Evolutionary conservation across 1,140 invertebrate species (phyloP), one percentile per base, ranked within the genome.

Genomic region (Phocides pigmalion): DNA sequence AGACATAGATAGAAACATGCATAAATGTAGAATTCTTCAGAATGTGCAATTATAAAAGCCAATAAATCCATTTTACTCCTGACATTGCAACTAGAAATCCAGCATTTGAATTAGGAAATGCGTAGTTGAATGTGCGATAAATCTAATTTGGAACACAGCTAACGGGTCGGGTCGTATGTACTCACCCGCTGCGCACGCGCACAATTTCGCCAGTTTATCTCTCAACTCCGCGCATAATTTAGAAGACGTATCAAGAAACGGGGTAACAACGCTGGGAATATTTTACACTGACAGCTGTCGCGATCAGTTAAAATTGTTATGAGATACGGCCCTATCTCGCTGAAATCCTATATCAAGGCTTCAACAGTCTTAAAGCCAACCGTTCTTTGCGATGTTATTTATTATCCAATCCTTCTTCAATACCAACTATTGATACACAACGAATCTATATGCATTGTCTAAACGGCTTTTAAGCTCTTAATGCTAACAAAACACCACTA

Each of bases 251-350:
- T 78, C 71, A 76, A 68, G 70, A 75, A 74, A 72, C 72, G 61
- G 66, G 66, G 72, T 68, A 73, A 70, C 82, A 82, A 82, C 76
- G 68, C 64, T 46, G 67, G 28, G 59, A 73, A 78, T 84, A 82
- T 73, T 76, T 81, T 66, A 79, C 64, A 65, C 42, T 72, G 79
- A 85, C 76, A 9, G 59, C 51, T 68, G 80, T 80, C 81, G 69
- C 46, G 74, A 66, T 79, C 72, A 66, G 79, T 82, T 87, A 84
- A 74, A 68, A 69, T 69, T 62, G 74, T 79, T 78, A 81, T 78
- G 70, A 81, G 74, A 73, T 77, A 69, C 22, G 65, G 35, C 53
- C 25, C 35, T 58, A 59, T 62, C 51, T 39, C 28, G 28, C 17
- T 54, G 39, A 28, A 53, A 56, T 53, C 62, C 14, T 47, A 61